phyloP scores from a whole-genome alignment of 2,797 vertebrate genomes.

The Neoniphon sammara region DNA sequence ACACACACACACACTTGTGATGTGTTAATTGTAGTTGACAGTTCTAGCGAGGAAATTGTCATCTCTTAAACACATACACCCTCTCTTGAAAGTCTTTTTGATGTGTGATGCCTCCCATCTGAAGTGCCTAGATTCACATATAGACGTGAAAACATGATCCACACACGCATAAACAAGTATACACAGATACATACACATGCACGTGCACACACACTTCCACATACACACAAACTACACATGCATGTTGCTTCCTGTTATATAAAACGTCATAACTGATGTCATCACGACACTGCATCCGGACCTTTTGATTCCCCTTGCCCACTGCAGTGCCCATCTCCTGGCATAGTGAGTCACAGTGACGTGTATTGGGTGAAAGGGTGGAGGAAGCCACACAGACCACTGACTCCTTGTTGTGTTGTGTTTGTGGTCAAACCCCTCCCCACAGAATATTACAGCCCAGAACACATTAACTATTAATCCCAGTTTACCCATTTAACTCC shows the following conservation, averaged over 20 bases:
- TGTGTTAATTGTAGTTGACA: slow-evolving; percentile 24
- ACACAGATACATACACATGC: slow-evolving; percentile 1
- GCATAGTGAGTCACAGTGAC: slow-evolving; percentile 47
- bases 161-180: neutral
- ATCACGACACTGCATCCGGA: slow-evolving; percentile 12
- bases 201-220: neutral
- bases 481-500: slow-evolving; percentile 60
- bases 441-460: slow-evolving; percentile 72
- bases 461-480: slow-evolving; percentile 78
- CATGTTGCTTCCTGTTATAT: slow-evolving; percentile 4
- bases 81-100: neutral
- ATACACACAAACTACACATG: neutral
- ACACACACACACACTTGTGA: slow-evolving; percentile 2
- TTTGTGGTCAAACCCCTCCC: slow-evolving; percentile 77
- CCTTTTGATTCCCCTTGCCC: slow-evolving; percentile 4
- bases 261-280: slow-evolving; percentile 20
- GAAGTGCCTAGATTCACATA: slow-evolving; percentile 2
- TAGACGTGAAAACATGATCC: slow-evolving; percentile 1
- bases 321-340: slow-evolving; percentile 3
- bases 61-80: neutral
- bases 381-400: slow-evolving; percentile 55
- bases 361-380: slow-evolving; percentile 29
- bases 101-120: neutral
- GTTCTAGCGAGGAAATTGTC: slow-evolving; percentile 6
- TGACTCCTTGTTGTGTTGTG: slow-evolving; percentile 67